These are phyloP conservation scores for Cosmorhoe ocellata DNA, from an alignment of 2,888 invertebrate species.

Conservation along the genomic window DNA sequence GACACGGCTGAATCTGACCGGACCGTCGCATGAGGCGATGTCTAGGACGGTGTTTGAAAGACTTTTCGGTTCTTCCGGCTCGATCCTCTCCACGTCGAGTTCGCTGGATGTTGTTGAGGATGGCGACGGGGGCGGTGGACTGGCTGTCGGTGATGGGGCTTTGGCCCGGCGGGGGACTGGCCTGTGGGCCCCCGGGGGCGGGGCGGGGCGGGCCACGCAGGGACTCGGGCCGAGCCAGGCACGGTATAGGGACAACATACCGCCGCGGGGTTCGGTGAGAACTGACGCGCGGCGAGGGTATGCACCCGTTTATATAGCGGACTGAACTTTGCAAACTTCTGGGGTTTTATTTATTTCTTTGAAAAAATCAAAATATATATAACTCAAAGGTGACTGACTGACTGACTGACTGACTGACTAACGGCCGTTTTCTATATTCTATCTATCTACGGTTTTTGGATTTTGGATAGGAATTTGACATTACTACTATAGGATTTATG, in stretches of 20 bases:
- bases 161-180: slow-evolving; percentile 68
- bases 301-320: slow-evolving; percentile 46
- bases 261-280: slow-evolving; percentile 41
- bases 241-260: slow-evolving; percentile 78
- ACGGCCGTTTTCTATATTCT: too few species aligned
- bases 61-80: slow-evolving; percentile 51
- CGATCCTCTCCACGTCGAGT: slow-evolving; percentile 70
- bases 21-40: slow-evolving; percentile 96
- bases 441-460: too few species aligned
- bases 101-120: slow-evolving; percentile 71
- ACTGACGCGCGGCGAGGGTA: slow-evolving; percentile 44
- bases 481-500: too few species aligned
- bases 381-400: too few species aligned
- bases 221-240: slow-evolving; percentile 78
- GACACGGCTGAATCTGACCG: slow-evolving; percentile 91
- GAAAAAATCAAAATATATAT: too few species aligned
- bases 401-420: too few species aligned
- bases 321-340: neutral
- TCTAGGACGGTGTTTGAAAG: slow-evolving; percentile 85
- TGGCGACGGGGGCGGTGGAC: slow-evolving; percentile 65
- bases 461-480: too few species aligned
- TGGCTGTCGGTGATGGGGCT: slow-evolving; percentile 59
- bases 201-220: slow-evolving; percentile 71
- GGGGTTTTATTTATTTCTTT: neutral
- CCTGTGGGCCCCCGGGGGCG: slow-evolving; percentile 75